These are phyloP conservation scores for Willisornis vidua DNA, from an alignment of 2,113 vertebrate genomes.

Conservation along the genomic window DNA sequence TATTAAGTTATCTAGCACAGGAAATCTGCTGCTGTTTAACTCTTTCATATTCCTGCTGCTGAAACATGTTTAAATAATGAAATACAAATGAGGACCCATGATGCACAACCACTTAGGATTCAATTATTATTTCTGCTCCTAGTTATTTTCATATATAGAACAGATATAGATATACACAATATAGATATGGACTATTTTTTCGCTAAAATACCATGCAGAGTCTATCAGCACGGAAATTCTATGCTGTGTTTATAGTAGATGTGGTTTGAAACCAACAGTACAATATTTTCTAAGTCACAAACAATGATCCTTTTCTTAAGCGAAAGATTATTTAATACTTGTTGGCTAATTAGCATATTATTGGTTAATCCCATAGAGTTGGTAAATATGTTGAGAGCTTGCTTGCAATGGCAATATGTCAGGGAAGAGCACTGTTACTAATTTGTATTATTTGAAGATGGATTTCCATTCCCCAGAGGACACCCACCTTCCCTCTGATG, in stretches of 20 bases:
- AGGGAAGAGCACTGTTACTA: neutral
- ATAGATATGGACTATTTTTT: neutral
- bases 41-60: neutral
- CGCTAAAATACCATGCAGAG: neutral
- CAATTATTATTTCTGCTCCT: neutral
- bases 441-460: neutral
- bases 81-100: neutral
- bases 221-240: neutral
- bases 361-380: neutral
- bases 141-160: neutral
- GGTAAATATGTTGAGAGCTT: neutral
- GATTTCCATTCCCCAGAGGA: neutral
- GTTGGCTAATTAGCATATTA: neutral
- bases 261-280: neutral
- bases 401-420: neutral
- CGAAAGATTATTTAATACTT: neutral
- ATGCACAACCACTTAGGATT: neutral
- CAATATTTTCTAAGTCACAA: neutral
- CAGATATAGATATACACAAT: neutral
- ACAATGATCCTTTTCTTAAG: neutral
- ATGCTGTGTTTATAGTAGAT: neutral
- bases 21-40: conserved; percentile 16
- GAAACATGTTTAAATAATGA: neutral
- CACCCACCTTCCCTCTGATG: neutral
- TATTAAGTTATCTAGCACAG: conserved; percentile 15